Base-by-base conservation (phyloP, 2,797 vertebrate species). In the Peromyscus nudipes region DNA sequence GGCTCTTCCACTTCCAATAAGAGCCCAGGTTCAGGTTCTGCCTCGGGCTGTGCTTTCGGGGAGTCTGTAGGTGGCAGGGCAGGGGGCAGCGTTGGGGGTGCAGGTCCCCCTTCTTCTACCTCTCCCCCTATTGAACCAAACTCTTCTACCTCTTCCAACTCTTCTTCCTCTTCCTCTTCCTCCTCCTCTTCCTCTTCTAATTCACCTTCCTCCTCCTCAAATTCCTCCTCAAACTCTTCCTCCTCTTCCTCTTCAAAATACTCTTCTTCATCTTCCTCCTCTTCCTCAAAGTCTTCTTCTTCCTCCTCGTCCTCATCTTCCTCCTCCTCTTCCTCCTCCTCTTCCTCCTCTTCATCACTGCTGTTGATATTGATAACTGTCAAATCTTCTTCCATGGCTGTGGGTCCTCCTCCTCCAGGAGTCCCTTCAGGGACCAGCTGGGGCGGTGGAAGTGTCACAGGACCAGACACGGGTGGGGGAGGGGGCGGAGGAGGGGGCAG, bases 281-380 rank as follows among this genome's bases (percentile, higher is more conserved):
- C 99, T 4, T 99, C 99, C 4, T 99, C 98, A 29, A 98, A 99
- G 0, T 99, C 99, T 0, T 98, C 98, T 6, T 98, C 98, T 7
- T 98, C 96, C 0, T 98, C 97, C 0, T 99, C 99, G 0, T 99
- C 99, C 0, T 98, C 98, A 0, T 98, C 97, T 0, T 98, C 98
- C 0, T 99, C 99, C 0, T 99, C 99, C 7, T 99, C 99, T 1
- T 99, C 99, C 0, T 99, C 99, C 0, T 99, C 99, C 0, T 99
- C 99, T 0, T 99, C 99, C 12, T 99, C 99, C 21, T 99, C 99
- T 0, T 99, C 99, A 7, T 99, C 99, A 0, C 99, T 99, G 98
- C 99, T 99, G 97, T 99, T 99, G 91, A 99, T 99, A 96, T 99
- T 99, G 94, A 99, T 99, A 80, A 99, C 99, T 0, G 99, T 98